phyloP scores from a whole-genome alignment of 2,113 vertebrate species.

The Camelus bactrianus region DNA sequence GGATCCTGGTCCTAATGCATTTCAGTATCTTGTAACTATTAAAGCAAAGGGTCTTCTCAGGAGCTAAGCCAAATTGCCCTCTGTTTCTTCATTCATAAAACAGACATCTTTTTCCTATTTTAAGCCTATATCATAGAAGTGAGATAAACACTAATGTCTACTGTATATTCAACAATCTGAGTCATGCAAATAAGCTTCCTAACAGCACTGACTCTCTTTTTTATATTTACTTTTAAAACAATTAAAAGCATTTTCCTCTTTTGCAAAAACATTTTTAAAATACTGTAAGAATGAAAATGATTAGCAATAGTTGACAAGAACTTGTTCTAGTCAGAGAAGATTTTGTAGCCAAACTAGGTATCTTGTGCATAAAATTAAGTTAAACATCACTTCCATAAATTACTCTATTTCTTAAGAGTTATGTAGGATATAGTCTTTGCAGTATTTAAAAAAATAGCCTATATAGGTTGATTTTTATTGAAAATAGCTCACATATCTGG shows the following conservation, averaged over 20 bases:
- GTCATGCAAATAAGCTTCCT: background rate
- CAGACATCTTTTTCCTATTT: background rate
- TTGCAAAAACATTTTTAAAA: background rate
- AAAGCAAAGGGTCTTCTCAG: background rate
- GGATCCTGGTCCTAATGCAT: background rate
- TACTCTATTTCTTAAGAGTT: background rate
- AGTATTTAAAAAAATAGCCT: background rate
- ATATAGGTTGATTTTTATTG: constrained; percentile 27
- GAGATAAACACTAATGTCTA: background rate
- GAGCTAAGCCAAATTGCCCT: background rate
- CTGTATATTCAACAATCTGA: background rate
- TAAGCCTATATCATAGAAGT: background rate
- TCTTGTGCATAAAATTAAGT: background rate
- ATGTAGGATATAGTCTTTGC: background rate
- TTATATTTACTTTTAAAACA: background rate
- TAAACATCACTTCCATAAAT: background rate
- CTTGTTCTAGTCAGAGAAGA: background rate
- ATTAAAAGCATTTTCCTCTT: background rate
- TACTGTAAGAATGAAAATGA: constrained; percentile 28
- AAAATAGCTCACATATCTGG: constrained; percentile 48
- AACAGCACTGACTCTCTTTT: background rate
- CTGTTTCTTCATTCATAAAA: background rate
- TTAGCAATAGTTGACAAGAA: background rate
- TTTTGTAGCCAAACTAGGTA: background rate
- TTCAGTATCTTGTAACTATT: background rate